Conservation (phyloP, 1,140 invertebrate species). For the Wasmannia auropunctata region DNA sequence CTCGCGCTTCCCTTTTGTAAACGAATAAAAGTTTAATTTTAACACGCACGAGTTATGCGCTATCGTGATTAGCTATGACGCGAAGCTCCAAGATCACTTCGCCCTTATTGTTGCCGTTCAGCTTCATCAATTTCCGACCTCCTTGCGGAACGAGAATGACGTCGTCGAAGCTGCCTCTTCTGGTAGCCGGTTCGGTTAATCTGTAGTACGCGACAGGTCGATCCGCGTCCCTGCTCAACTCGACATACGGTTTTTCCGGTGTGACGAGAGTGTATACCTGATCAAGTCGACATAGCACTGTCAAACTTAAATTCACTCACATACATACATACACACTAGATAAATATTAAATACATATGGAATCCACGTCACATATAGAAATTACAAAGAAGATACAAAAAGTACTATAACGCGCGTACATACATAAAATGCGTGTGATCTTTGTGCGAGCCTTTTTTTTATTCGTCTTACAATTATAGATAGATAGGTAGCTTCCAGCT, state of each 20-base stretch:
- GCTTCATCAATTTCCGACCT: constrained; percentile 75
- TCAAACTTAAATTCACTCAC: neutral
- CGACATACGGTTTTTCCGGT: constrained; percentile 69
- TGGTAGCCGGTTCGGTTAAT: constrained; percentile 71
- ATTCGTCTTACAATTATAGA: neutral
- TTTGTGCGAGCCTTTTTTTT: neutral
- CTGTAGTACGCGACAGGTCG: constrained; percentile 73
- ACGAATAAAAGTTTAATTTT: neutral
- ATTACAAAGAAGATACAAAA: neutral
- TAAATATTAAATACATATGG: neutral
- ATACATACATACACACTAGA: neutral
- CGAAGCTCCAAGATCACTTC: constrained; percentile 81
- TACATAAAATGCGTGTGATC: no score
- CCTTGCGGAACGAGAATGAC: constrained; percentile 71
- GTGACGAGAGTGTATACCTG: constrained; percentile 68
- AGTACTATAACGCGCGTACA: no score
- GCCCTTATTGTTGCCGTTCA: constrained; percentile 77
- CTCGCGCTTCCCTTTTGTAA: neutral
- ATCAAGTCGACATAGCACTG: neutral
- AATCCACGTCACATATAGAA: neutral
- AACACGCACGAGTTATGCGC: neutral
- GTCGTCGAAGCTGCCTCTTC: constrained; percentile 67
- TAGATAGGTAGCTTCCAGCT: neutral
- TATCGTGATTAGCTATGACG: constrained; percentile 79
- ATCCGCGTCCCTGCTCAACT: constrained; percentile 69